phyloP scores from a whole-genome alignment of 2,888 invertebrate species.

The Polydrusus pterygomalis region DNA sequence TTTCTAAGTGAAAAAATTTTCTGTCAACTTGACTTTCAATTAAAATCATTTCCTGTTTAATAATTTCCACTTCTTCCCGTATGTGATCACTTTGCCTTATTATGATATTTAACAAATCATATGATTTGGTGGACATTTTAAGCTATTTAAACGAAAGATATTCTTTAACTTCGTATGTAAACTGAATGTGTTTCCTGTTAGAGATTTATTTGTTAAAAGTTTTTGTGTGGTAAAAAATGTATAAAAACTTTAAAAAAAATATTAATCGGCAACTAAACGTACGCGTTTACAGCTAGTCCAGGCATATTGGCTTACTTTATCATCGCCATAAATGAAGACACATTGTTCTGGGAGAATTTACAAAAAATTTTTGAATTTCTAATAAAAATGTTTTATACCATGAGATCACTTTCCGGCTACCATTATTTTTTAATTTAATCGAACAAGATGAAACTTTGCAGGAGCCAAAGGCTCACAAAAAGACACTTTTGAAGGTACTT shows the following conservation, averaged over 20 bases:
- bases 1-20: conserved; percentile 8
- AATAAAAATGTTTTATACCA: too few relatives aligned
- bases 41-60: conserved; percentile 1
- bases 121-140: conserved; percentile 8
- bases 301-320: not conserved
- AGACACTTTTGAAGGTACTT: too few relatives aligned
- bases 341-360: too few relatives aligned
- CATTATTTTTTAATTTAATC: too few relatives aligned
- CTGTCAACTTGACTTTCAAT: conserved; percentile 1
- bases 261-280: not conserved
- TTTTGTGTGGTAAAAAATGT: not conserved
- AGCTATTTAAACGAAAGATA: not conserved
- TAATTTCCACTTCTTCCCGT: not conserved
- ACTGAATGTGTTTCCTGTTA: not conserved
- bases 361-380: too few relatives aligned
- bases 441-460: too few relatives aligned
- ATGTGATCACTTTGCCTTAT: not conserved
- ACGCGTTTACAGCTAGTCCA: too few relatives aligned
- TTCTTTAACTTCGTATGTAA: not conserved
- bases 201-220: not conserved
- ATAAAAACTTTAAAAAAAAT: not conserved
- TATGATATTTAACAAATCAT: not conserved
- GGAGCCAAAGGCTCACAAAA: too few relatives aligned
- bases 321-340: too few relatives aligned
- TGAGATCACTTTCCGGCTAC: too few relatives aligned